Evolutionary conservation across 2,888 invertebrate species (phyloP).

Genomic region (Lepidocyrtoides sp.): DNA sequence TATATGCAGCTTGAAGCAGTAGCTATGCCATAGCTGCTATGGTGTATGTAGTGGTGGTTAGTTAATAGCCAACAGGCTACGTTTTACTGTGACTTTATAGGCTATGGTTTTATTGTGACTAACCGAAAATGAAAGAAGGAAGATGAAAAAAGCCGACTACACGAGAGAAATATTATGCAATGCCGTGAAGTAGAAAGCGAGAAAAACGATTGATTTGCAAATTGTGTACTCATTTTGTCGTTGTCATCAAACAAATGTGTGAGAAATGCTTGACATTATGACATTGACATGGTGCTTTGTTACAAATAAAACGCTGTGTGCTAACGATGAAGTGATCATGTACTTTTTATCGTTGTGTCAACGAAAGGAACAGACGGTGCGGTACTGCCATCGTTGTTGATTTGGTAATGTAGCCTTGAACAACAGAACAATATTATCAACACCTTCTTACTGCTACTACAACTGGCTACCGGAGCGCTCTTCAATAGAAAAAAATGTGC

Average conservation of each 20-base stretch:
- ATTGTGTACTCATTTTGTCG: neutral
- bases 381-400: neutral
- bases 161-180: neutral
- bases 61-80: too few relatives aligned
- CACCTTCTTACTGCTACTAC: neutral
- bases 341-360: neutral
- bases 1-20: too few relatives aligned
- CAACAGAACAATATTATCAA: neutral
- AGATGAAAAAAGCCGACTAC: neutral
- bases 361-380: neutral
- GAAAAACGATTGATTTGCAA: slow-evolving; percentile 16
- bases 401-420: neutral
- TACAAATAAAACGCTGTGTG: neutral
- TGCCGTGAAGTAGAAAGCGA: neutral
- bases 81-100: too few relatives aligned
- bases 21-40: too few relatives aligned
- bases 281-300: neutral
- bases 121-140: neutral
- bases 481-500: neutral
- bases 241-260: slow-evolving; percentile 23
- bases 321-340: slow-evolving; percentile 26
- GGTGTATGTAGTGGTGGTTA: too few relatives aligned
- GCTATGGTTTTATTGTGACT: too few relatives aligned
- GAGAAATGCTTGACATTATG: slow-evolving; percentile 23
- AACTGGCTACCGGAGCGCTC: neutral